Percentiles rank a stretch among this genome's conserved stretches.
Evolutionary conservation across 2,797 vertebrate species (phyloP).

Genomic region (Okamejei kenojei): DNA sequence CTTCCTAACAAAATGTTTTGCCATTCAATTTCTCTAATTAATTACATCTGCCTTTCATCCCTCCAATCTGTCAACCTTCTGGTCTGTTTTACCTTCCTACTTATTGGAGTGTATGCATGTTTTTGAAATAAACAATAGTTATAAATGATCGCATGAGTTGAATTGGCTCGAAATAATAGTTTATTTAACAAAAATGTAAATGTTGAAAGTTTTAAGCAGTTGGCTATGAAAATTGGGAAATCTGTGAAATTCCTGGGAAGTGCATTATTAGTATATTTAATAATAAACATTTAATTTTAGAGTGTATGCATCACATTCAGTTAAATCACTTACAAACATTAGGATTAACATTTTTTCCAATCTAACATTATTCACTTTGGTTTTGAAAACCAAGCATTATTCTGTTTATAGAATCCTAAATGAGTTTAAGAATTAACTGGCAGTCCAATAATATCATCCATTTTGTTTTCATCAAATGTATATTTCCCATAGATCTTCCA

Average conservation of each 20-base stretch:
- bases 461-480: background rate
- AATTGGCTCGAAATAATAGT: background rate
- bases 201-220: background rate
- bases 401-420: no score
- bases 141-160: background rate
- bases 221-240: background rate
- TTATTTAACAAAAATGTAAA: background rate
- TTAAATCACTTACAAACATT: background rate
- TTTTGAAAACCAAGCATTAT: background rate
- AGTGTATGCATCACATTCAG: background rate
- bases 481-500: conserved; percentile 70
- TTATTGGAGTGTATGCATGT: background rate
- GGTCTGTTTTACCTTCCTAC: background rate
- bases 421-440: background rate
- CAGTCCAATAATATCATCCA: background rate
- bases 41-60: background rate
- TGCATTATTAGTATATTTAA: background rate
- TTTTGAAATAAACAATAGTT: background rate
- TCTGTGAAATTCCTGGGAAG: background rate
- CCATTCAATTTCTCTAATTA: background rate
- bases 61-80: background rate
- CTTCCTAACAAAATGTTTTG: background rate
- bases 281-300: background rate
- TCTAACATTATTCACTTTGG: background rate
- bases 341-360: background rate